phyloP scores from a whole-genome alignment of 2,888 invertebrate species.

The Rhingia campestris region DNA sequence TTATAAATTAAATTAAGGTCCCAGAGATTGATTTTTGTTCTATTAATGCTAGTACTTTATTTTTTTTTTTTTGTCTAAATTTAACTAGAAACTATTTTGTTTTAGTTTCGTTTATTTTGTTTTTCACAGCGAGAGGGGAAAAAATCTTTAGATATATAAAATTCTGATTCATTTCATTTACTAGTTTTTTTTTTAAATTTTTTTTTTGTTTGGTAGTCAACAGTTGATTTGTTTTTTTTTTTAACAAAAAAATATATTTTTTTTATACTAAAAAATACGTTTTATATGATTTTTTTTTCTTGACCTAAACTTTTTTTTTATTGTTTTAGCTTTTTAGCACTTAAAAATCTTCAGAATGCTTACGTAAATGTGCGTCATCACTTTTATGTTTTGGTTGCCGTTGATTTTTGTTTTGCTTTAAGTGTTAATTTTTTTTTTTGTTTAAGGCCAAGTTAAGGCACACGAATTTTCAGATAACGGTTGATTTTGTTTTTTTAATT shows the following conservation, averaged over 20 bases:
- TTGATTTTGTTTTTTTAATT: constrained; percentile 63
- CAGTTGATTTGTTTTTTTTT: constrained; percentile 54
- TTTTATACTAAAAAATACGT: constrained; percentile 62
- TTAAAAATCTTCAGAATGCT: constrained; percentile 66
- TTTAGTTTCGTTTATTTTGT: constrained; percentile 28
- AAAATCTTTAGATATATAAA: constrained; percentile 68
- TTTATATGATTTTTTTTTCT: constrained; percentile 49
- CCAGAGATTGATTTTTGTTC: constrained; percentile 63
- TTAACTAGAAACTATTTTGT: constrained; percentile 62
- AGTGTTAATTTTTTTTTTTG: constrained; percentile 55
- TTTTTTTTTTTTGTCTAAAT: constrained; percentile 58
- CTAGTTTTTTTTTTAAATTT: constrained; percentile 24
- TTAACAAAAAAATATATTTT: constrained; percentile 62
- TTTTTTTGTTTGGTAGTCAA: constrained; percentile 52
- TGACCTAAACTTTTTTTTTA: constrained; percentile 57
- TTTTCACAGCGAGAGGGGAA: constrained; percentile 63
- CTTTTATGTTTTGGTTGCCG: constrained; percentile 63
- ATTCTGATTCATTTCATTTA: constrained; percentile 64
- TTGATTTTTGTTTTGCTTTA: constrained; percentile 58
- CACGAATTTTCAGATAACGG: constrained; percentile 75
- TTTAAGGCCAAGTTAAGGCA: constrained; percentile 78
- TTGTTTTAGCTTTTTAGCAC: constrained; percentile 31
- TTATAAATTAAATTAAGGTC: constrained; percentile 66
- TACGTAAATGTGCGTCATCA: constrained; percentile 47
- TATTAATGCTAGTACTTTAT: constrained; percentile 44